Percentiles rank a stretch among this genome's conserved stretches.
phyloP scores from a whole-genome alignment of 2,113 vertebrate species.

The Heterotis niloticus region DNA sequence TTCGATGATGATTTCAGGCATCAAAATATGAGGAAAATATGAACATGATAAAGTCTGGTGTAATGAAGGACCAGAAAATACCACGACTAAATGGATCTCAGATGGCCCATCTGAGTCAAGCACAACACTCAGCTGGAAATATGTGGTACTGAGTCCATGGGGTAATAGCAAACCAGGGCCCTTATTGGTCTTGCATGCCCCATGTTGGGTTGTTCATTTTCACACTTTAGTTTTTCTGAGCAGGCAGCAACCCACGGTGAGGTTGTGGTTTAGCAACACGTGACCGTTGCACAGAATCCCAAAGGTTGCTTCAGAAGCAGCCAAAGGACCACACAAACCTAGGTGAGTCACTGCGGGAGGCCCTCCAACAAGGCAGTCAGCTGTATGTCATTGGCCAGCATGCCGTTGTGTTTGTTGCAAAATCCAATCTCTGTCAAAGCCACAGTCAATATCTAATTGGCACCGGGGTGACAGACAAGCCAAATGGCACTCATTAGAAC shows the following conservation, averaged over 20 bases:
- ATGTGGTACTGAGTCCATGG: not conserved
- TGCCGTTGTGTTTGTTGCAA: slow-evolving; percentile 5
- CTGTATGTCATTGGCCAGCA: not conserved
- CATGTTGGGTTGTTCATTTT: not conserved
- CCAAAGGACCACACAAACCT: not conserved
- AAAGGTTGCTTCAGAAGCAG: not conserved
- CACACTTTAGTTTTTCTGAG: not conserved
- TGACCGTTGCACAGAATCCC: not conserved
- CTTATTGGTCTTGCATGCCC: not conserved
- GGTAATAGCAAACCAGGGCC: not conserved
- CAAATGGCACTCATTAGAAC: slow-evolving; percentile 5
- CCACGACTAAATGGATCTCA: not conserved
- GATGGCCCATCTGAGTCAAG: not conserved
- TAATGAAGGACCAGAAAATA: not conserved
- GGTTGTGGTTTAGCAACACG: not conserved
- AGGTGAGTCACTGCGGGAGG: not conserved
- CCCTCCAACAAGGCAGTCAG: not conserved
- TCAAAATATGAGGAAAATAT: not conserved
- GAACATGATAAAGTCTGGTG: not conserved
- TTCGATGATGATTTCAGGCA: not conserved
- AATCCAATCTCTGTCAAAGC: slow-evolving; percentile 28
- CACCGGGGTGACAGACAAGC: not conserved
- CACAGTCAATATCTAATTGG: slow-evolving; percentile 15
- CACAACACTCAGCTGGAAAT: not conserved
- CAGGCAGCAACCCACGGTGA: not conserved